Conservation (phyloP, 2,797 vertebrate genomes). For the Scomberomorus guttatus region DNA sequence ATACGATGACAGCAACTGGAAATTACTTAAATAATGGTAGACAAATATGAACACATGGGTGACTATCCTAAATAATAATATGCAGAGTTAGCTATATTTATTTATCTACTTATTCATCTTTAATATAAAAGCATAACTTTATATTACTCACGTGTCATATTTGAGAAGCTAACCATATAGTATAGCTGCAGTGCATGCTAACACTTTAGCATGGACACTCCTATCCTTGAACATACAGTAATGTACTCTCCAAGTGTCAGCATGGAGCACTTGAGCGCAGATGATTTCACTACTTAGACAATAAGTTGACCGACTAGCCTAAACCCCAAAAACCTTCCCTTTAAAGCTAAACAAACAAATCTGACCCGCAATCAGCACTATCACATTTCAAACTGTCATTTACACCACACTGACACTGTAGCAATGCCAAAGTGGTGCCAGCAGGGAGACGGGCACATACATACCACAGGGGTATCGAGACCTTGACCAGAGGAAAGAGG, state of each 20-base stretch:
- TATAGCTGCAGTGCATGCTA: background rate
- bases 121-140: background rate
- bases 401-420: conserved; percentile 63
- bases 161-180: conserved; percentile 15
- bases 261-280: background rate
- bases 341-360: conserved; percentile 68
- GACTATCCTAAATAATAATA: background rate
- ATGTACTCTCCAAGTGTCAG: conserved; percentile 11
- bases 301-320: background rate
- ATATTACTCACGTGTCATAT: conserved; percentile 1
- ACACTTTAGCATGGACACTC: background rate
- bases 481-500: conserved; percentile 58
- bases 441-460: conserved; percentile 40
- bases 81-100: background rate
- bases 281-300: conserved; percentile 31
- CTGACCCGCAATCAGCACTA: conserved; percentile 63
- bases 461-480: conserved; percentile 55
- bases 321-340: conserved; percentile 20
- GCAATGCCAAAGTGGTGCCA: conserved; percentile 63
- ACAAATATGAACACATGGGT: background rate
- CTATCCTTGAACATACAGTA: background rate
- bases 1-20: too few species aligned
- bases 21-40: too few species aligned
- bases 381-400: conserved; percentile 71
- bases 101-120: background rate